Conservation (phyloP, 64 coral and sea anemone species). For the Anthopleura sola region DNA sequence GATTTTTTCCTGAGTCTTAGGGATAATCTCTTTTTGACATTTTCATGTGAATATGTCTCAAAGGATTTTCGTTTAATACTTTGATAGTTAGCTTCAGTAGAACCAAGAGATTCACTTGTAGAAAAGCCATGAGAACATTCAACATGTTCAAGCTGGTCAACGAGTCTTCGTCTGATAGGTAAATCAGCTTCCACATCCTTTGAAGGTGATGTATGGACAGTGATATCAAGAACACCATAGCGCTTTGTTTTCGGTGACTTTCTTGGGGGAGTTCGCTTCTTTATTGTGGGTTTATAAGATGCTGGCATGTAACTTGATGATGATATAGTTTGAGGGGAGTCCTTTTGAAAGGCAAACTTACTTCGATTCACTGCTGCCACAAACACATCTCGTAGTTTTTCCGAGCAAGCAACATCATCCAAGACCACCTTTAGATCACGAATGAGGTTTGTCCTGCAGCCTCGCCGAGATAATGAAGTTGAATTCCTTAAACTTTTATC, state of each 20-base stretch:
- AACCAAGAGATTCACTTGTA: neutral
- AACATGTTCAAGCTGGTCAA: neutral
- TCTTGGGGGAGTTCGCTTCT: neutral
- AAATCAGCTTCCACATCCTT: neutral
- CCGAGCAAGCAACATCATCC: neutral
- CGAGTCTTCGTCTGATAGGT: neutral
- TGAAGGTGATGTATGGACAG: neutral
- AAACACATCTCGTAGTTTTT: neutral
- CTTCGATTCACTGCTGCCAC: neutral
- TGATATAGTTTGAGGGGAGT: neutral
- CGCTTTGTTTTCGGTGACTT: neutral
- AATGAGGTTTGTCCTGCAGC: neutral
- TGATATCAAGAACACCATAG: conserved; percentile 7
- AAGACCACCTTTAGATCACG: neutral
- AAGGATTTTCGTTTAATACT: neutral
- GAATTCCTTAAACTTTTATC: neutral
- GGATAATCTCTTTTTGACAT: neutral
- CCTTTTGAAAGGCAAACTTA: neutral
- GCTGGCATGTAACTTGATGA: neutral
- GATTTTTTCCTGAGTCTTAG: neutral
- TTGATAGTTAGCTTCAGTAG: neutral
- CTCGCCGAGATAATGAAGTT: neutral
- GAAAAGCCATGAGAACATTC: too few species aligned
- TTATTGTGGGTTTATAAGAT: neutral
- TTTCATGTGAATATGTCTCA: neutral